Conservation (phyloP, 2,888 invertebrate species). For the Clusia tigrina region DNA sequence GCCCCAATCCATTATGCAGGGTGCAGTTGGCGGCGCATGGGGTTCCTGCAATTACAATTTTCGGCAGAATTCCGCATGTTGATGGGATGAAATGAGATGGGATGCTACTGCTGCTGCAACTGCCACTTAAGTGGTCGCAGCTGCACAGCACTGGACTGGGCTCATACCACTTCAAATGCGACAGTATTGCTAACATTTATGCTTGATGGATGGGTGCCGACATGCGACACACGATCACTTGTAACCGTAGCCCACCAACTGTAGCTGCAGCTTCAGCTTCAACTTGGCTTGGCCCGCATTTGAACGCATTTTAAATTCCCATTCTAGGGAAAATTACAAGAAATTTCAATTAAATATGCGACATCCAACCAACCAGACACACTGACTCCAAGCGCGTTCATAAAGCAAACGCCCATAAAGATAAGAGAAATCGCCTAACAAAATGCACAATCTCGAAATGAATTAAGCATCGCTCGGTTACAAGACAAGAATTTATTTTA, state of each 20-base stretch:
- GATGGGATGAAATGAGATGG: too few species aligned
- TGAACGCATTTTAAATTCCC: slow-evolving; percentile 23
- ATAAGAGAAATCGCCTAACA: slow-evolving; percentile 59
- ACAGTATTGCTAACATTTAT: too few species aligned
- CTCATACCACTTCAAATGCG: too few species aligned
- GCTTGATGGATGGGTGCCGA: too few species aligned
- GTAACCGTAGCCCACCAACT: too few species aligned
- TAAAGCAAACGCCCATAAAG: slow-evolving; percentile 47
- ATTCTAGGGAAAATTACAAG: slow-evolving; percentile 53
- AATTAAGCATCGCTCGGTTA: slow-evolving; percentile 56
- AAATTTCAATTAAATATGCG: slow-evolving; percentile 51
- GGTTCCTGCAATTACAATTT: background rate
- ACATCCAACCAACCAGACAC: slow-evolving; percentile 27
- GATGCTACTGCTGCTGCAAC: too few species aligned
- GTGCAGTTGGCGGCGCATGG: too few species aligned
- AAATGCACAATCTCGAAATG: slow-evolving; percentile 58
- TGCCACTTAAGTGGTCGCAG: background rate
- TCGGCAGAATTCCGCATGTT: background rate
- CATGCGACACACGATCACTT: too few species aligned
- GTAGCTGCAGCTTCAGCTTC: too few species aligned
- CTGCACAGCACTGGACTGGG: too few species aligned
- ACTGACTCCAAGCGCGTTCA: slow-evolving; percentile 15
- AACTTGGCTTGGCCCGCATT: too few species aligned
- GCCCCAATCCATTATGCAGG: too few species aligned
- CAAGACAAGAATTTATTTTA: slow-evolving; percentile 52